These are phyloP conservation scores for Callipepla squamata DNA, from an alignment of 2,113 vertebrate genomes.

Conservation along the genomic window DNA sequence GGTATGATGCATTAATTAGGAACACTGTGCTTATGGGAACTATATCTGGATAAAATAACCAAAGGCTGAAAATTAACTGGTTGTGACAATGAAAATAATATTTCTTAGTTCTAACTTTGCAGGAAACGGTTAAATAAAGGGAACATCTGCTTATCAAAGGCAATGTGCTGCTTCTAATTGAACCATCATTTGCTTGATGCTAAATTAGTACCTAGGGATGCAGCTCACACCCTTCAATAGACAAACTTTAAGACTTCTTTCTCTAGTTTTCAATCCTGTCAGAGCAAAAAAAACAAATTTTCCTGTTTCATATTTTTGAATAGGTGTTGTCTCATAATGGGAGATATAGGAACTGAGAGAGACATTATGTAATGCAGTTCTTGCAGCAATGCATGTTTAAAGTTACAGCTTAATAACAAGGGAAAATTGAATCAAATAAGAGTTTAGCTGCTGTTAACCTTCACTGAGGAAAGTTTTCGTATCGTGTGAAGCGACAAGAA, in stretches of 20 bases:
- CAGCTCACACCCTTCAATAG: conserved; percentile 68
- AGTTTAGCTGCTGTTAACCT: conserved; percentile 3
- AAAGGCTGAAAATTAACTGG: conserved; percentile 70
- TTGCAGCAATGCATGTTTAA: conserved; percentile 62
- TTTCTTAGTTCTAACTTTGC: conserved; percentile 61
- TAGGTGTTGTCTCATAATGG: conserved; percentile 75
- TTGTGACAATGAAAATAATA: conserved; percentile 31
- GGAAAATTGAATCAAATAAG: conserved; percentile 45
- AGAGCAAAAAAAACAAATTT: conserved; percentile 27
- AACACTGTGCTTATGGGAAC: conserved; percentile 50
- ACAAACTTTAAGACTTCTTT: conserved; percentile 40
- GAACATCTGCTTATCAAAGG: conserved; percentile 77
- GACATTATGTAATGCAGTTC: conserved; percentile 72
- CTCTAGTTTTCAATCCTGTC: conserved; percentile 45
- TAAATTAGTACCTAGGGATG: conserved; percentile 75
- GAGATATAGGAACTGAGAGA: conserved; percentile 69
- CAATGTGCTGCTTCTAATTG: conserved; percentile 76
- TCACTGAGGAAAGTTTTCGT: neutral
- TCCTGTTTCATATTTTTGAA: conserved; percentile 74
- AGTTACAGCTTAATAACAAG: conserved; percentile 64
- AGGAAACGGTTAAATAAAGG: conserved; percentile 66
- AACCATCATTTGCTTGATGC: conserved; percentile 67
- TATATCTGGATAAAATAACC: conserved; percentile 62
- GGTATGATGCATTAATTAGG: conserved; percentile 48
- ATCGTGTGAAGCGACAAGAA: conserved; percentile 3